Evolutionary conservation across 1,140 invertebrate species (phyloP), one percentile per base, ranked within the genome.

Genomic region (Physella acuta): DNA sequence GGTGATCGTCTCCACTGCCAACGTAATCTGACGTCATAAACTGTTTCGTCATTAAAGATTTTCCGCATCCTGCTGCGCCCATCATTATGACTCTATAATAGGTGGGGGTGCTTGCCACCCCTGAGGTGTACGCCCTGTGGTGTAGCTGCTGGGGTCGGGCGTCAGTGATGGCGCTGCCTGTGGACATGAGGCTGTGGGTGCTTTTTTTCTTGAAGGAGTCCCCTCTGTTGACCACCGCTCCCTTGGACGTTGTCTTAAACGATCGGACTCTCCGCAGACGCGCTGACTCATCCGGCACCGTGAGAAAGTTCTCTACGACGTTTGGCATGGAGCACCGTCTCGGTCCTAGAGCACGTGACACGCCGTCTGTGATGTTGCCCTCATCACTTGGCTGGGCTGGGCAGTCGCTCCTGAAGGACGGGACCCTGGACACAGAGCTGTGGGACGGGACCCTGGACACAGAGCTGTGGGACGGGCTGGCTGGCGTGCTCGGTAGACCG

Each of bases 21-120:
- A 72, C 93, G 80, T 94, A 94, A 75, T 96, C 93, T 56, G 92
- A 94, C 1, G 93, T 94, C 91, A 95, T 93, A 79, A 95, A 95
- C 82, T 96, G 93, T 0, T 92, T 92, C 0, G 94, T 91, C 14
- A 95, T 85, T 0, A 93, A 91, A 0, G 92, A 93, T 84, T 95
- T 95, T 0, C 94, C 93, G 33, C 94, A 93, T 0, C 92, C 93
- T 0, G 91, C 89, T 75, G 92, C 92, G 0, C 94, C 93, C 28
- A 97, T 85, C 88, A 95, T 86, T 1, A 94, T 91, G 2, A 95
- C 92, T n/a, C 92, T 87, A 81, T 93, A 92, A 80, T 79, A 79
- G 2, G 74, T 72, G 5, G 75, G 72, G n/a, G 49, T 51, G 26
- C 55, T 16, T 1, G 66, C 34, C 2, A 56, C 30, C 34, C 31